Evolutionary conservation across 2,113 vertebrate genomes (phyloP).

Genomic region (Telmatochromis sp.): DNA sequence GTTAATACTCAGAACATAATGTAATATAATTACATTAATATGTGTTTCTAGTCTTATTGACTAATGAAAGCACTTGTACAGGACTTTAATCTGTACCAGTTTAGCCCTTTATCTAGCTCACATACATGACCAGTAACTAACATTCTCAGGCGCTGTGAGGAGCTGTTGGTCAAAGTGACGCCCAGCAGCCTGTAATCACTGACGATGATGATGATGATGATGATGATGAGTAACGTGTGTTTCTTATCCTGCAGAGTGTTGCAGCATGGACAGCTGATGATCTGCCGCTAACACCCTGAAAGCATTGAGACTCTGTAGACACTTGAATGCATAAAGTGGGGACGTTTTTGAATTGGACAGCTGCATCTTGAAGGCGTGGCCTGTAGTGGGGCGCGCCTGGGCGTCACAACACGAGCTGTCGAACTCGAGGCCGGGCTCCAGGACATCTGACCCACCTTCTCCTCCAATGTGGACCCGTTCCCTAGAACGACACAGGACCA

Average conservation of each 20-base stretch:
- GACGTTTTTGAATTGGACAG: slow-evolving; percentile 2
- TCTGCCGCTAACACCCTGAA: slow-evolving; percentile 32
- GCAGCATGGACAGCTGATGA: slow-evolving; percentile 99
- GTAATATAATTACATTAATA: not conserved
- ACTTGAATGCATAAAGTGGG: slow-evolving; percentile 42
- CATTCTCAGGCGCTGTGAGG: not conserved
- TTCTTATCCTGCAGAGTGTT: slow-evolving; percentile 75
- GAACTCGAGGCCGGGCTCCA: not conserved
- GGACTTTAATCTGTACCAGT: not conserved
- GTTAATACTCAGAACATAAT: not conserved
- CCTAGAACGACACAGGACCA: slow-evolving; percentile 15
- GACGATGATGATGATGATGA: not conserved
- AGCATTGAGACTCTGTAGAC: slow-evolving; percentile 33
- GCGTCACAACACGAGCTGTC: not conserved
- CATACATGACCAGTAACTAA: not conserved
- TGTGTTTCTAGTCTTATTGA: not conserved
- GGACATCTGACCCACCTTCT: not conserved
- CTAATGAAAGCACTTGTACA: not conserved
- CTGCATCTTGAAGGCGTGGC: slow-evolving; percentile 21
- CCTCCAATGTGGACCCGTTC: not conserved
- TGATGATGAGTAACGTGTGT: not conserved
- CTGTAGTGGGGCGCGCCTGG: not conserved
- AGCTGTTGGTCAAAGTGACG: not conserved
- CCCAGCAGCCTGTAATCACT: not conserved
- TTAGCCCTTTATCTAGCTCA: not conserved